Base-by-base conservation (phyloP, 2,888 invertebrate genomes). In the Erannis defoliaria region DNA sequence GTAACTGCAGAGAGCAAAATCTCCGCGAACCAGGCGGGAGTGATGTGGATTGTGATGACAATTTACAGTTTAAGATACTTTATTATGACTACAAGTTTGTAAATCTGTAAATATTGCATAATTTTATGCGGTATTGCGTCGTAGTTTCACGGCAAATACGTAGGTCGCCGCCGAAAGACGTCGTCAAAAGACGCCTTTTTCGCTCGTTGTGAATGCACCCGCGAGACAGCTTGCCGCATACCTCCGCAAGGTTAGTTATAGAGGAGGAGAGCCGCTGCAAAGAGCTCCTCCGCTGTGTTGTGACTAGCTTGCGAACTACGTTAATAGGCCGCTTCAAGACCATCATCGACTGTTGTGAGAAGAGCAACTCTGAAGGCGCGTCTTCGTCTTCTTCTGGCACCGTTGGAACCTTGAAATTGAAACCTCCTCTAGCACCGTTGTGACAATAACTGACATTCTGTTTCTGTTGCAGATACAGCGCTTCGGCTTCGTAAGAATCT, bases 221-320 rank as follows among this genome's bases (percentile, higher is more conserved):
- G 50, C 66, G 72, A 76, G 72, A 74, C 75, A 73, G 73, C 66
- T 68, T 67, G 80, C 82, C 84, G 82, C 82, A 78, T 93, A 93
- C 93, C 93, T 93, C 93, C 75, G 91, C 72, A 78, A 93, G 87
- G 82, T 93, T 93, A 86, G 87, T 93, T 66, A 93, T 86, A 78
- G 93, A 91, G 82, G 86, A 85, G 76, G 93, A 90, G 71, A 91
- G 88, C 73, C 90, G 86, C 74, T 93, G 93, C 80, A 92, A 84
- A 68, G 90, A 93, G 71, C 83, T 86, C 86, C 90, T 88, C 76
- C 92, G 89, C 68, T 90, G 93, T 68, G 90, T 86, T 64, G 88
- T 86, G 78, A 93, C 92, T 80, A 93, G 90, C 85, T 91, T 93
- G 83, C 93, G 90, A 77, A 93, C 92, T 82, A 89, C 92, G 76